These are phyloP conservation scores for Eurosta solidaginis DNA, from an alignment of 1,140 invertebrate species.

Conservation along the genomic window DNA sequence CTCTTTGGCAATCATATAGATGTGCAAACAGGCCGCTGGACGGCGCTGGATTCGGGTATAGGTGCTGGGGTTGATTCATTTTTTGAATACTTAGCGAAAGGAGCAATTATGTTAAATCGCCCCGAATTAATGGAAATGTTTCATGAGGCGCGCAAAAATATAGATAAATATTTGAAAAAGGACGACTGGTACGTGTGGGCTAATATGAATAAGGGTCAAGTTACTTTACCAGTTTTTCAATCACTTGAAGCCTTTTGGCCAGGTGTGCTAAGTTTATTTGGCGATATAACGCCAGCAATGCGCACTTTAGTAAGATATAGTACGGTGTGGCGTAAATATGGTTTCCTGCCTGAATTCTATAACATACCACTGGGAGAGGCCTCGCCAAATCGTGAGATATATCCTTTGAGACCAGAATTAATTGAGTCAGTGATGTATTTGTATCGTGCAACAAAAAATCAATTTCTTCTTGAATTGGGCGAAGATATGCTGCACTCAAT, in stretches of 20 bases:
- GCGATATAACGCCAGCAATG: conserved; percentile 88
- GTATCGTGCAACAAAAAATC: conserved; percentile 91
- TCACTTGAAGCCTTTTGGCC: conserved; percentile 99
- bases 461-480: conserved; percentile 86
- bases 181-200: conserved; percentile 98
- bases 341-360: conserved; percentile 97
- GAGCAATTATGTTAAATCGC: conserved; percentile 76
- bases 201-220: conserved; percentile 91
- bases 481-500: conserved; percentile 88
- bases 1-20: conserved; percentile 97
- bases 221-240: conserved; percentile 96
- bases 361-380: conserved; percentile 89
- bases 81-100: conserved; percentile 98
- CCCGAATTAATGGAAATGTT: conserved; percentile 93
- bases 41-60: conserved; percentile 91
- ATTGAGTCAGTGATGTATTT: conserved; percentile 97
- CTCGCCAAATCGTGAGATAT: conserved; percentile 84
- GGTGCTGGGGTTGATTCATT: conserved; percentile 97
- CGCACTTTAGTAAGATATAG: conserved; percentile 95
- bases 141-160: conserved; percentile 76
- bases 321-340: conserved; percentile 94
- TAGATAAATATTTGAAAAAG: conserved; percentile 87
- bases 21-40: conserved; percentile 93
- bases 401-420: conserved; percentile 93
- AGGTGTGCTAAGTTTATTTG: conserved; percentile 88